Conservation (phyloP, 2,888 invertebrate genomes). For the Chloromyia formosa region DNA sequence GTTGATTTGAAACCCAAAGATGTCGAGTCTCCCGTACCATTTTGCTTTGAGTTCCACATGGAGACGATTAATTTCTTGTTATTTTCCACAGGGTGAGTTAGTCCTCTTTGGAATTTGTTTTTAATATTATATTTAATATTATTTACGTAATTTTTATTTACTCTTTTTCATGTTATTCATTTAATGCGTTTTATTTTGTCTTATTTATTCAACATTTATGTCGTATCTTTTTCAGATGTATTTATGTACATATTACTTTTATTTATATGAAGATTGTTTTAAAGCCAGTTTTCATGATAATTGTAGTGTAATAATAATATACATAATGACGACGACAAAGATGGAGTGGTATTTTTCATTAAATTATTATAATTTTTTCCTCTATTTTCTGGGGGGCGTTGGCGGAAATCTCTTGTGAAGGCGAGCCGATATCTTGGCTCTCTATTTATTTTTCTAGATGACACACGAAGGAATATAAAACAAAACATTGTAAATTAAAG, state of each 20-base stretch:
- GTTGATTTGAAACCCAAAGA: conserved; percentile 99
- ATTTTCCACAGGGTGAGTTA: conserved; percentile 58
- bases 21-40: conserved; percentile 99
- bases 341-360: no score
- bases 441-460: no score
- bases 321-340: no score
- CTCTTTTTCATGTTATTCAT: neutral
- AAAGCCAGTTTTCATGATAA: no score
- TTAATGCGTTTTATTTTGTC: neutral
- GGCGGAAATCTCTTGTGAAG: no score
- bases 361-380: no score
- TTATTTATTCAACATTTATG: neutral
- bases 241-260: neutral
- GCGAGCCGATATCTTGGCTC: no score
- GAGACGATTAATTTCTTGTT: conserved; percentile 56
- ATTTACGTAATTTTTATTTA: neutral
- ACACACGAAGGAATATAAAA: no score
- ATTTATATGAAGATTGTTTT: neutral
- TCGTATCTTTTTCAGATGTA: neutral
- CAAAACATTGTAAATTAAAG: no score
- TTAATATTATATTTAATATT: neutral
- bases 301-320: no score
- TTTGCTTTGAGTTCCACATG: conserved; percentile 94
- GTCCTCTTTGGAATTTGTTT: conserved; percentile 8
- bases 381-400: no score